Base-by-base conservation (phyloP, 2,797 vertebrate genomes). In the Neoniphon sammara region DNA sequence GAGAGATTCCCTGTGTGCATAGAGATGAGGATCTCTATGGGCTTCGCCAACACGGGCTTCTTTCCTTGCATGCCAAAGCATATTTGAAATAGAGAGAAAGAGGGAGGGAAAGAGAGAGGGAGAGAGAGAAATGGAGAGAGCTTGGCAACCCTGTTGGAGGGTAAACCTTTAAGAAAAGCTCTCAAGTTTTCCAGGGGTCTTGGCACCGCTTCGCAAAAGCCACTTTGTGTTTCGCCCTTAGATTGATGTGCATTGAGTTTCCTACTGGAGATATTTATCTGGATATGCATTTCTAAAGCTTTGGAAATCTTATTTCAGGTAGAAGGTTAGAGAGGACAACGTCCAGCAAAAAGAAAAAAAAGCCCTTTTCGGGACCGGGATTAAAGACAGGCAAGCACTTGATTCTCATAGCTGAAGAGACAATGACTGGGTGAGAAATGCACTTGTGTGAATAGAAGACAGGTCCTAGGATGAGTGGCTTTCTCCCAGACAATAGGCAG, bases 401-500 rank as follows among this genome's bases (percentile, higher is more conserved):
- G 39, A 77, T 87, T 77, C 47, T 77, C 75, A 87, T 80, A 77
- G 78, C 12, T 31, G 80, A 83, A 69, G 55, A 80, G 66, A 83
- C 79, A 87, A 84, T 71, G 79, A 82, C 82, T 4, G 80, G 73
- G 70, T 23, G 81, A 85, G 57, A 82, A 89, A 87, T 84, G 83
- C 14, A 44, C 54, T 52, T 18, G 78, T 27, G 14, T 88, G 85
- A 85, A 89, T 72, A 21, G 78, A 75, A 50, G 81, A 85, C 87
- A 81, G 73, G 83, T 78, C 77, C n/a, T 59, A 77, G 73, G 77
- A 88, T 70, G 74, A 88, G 85, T 75, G 78, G 78, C 85, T 87
- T 88, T 82, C 71, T 75, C 63, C 34, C 58, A 42, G 59, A 92
- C 90, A 91, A 91, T 46, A 74, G 83, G 64, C 79, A 86, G 71